Evolutionary conservation across 2,113 vertebrate species (phyloP).

Genomic region (Pseudorhombus dupliciocellatus): DNA sequence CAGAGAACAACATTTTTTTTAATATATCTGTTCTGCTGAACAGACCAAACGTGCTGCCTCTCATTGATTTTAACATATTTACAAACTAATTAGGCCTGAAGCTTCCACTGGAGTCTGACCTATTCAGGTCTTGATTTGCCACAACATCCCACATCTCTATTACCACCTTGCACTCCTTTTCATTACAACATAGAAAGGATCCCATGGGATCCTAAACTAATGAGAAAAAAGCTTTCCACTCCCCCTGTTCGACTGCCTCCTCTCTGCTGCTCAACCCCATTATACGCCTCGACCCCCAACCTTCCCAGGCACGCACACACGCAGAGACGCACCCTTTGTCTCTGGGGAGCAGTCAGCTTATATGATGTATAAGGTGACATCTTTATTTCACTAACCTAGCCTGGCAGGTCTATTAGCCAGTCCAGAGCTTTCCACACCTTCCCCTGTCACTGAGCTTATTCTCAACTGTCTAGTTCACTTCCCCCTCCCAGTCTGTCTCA

Average conservation of each 20-base stretch:
- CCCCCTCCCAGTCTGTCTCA: slow-evolving; percentile 53
- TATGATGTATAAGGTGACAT: slow-evolving; percentile 76
- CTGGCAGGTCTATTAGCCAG: slow-evolving; percentile 78
- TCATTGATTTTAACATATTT: slow-evolving; percentile 63
- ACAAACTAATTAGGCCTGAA: slow-evolving; percentile 63
- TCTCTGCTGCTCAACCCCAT: slow-evolving; percentile 39
- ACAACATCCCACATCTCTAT: slow-evolving; percentile 73
- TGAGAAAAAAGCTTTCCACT: slow-evolving; percentile 59
- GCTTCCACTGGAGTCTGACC: slow-evolving; percentile 56
- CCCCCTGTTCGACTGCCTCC: slow-evolving; percentile 20
- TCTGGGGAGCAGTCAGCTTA: slow-evolving; percentile 74
- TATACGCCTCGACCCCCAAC: slow-evolving; percentile 19
- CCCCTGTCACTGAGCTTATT: slow-evolving; percentile 64
- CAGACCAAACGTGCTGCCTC: slow-evolving; percentile 5
- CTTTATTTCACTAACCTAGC: slow-evolving; percentile 77
- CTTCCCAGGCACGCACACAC: slow-evolving; percentile 19
- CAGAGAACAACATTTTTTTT: background rate
- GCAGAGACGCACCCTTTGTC: slow-evolving; percentile 49
- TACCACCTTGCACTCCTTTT: slow-evolving; percentile 67
- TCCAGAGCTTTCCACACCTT: slow-evolving; percentile 63
- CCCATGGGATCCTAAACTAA: slow-evolving; percentile 63
- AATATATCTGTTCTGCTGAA: background rate
- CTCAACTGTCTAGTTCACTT: slow-evolving; percentile 59
- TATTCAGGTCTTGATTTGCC: slow-evolving; percentile 60
- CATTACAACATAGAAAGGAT: slow-evolving; percentile 60